Evolutionary conservation across 2,888 invertebrate genomes (phyloP).

Genomic region (Carcina quercana): DNA sequence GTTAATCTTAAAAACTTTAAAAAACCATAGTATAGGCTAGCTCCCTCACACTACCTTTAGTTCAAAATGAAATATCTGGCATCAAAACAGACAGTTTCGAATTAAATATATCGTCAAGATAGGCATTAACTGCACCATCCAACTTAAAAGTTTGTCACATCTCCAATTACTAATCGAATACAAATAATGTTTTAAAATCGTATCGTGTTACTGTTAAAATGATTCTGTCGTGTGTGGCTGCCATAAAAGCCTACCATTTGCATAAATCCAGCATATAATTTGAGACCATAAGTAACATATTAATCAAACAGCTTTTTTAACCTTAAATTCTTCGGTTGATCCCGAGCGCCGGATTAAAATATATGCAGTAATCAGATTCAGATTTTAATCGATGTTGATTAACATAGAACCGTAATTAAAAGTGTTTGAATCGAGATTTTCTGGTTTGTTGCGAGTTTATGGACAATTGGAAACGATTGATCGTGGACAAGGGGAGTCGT

Average conservation of each 20-base stretch:
- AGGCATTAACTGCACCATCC: slow-evolving; percentile 26
- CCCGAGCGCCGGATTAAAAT: slow-evolving; percentile 25
- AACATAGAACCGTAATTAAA: slow-evolving; percentile 57
- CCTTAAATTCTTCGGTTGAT: slow-evolving; percentile 40
- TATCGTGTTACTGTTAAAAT: slow-evolving; percentile 46
- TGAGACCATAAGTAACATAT: slow-evolving; percentile 49
- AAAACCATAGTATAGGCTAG: too few species aligned
- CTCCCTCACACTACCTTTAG: slow-evolving; percentile 36
- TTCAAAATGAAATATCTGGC: slow-evolving; percentile 40
- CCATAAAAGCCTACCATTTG: slow-evolving; percentile 51
- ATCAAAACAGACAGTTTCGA: slow-evolving; percentile 32
- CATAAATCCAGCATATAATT: slow-evolving; percentile 55
- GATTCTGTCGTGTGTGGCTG: slow-evolving; percentile 55
- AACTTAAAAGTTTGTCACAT: slow-evolving; percentile 37
- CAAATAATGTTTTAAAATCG: slow-evolving; percentile 37
- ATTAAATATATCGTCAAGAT: slow-evolving; percentile 24
- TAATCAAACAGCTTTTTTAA: slow-evolving; percentile 51
- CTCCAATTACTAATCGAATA: slow-evolving; percentile 57
- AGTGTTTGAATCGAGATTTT: slow-evolving; percentile 29
- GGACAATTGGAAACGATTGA: slow-evolving; percentile 17
- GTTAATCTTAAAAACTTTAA: too few species aligned
- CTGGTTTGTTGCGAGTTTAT: slow-evolving; percentile 27
- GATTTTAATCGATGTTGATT: slow-evolving; percentile 35
- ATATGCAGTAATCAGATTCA: slow-evolving; percentile 27
- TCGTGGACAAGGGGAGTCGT: slow-evolving; percentile 21